Conservation (phyloP, 2,113 vertebrate species). For the Corythaeola cristata region DNA sequence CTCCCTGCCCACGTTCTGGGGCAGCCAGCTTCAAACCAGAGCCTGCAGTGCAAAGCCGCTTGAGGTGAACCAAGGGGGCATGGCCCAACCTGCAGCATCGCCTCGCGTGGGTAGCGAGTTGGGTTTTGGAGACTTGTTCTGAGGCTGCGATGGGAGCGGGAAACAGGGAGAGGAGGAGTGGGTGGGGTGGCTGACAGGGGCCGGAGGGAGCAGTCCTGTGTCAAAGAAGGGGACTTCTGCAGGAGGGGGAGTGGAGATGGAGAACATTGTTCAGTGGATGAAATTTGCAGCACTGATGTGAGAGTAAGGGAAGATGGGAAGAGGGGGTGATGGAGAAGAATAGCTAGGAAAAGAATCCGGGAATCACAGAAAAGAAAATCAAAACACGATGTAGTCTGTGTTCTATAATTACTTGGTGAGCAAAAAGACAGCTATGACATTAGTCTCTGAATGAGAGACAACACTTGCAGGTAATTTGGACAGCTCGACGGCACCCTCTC, state of each 20-base stretch:
- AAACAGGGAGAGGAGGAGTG: not conserved
- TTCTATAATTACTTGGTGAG: not conserved
- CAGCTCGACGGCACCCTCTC: not conserved
- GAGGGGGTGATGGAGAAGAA: not conserved
- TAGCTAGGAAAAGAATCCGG: not conserved
- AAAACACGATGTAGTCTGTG: not conserved
- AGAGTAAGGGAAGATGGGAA: not conserved
- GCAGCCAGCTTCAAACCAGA: not conserved
- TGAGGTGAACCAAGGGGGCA: not conserved
- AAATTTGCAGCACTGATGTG: not conserved
- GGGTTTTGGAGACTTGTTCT: not conserved
- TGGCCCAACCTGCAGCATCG: rapidly evolving
- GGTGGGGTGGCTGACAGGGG: not conserved
- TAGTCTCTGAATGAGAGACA: not conserved
- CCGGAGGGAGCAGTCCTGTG: not conserved
- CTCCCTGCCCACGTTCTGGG: not conserved
- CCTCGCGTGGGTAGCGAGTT: not conserved
- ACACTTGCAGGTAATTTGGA: not conserved
- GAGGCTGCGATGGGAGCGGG: not conserved
- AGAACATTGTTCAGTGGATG: not conserved
- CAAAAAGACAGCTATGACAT: not conserved
- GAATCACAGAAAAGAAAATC: not conserved
- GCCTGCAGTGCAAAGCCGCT: not conserved
- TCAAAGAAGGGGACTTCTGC: not conserved
- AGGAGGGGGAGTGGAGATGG: not conserved